phyloP scores from a whole-genome alignment of 2,888 invertebrate genomes.

The Dione juno region DNA sequence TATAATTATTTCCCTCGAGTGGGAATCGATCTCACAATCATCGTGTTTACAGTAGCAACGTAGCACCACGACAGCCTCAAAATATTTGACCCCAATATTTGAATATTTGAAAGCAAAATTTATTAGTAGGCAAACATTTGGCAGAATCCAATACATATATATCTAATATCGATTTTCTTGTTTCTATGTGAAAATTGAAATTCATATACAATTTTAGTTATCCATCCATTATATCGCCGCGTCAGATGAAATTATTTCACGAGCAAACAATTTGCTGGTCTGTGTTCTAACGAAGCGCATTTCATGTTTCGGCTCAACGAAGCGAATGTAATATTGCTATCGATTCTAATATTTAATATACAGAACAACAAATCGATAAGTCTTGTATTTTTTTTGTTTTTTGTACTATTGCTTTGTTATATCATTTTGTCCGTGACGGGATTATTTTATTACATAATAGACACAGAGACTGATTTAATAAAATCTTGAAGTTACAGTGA shows the following conservation, averaged over 20 bases:
- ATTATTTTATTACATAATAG: too few relatives aligned
- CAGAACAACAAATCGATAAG: slow-evolving; percentile 8
- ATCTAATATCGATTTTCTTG: slow-evolving; percentile 4
- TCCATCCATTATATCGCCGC: not conserved
- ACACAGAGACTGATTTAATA: too few relatives aligned
- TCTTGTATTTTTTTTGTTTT: not conserved
- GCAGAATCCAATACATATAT: not conserved
- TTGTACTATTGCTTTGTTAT: too few relatives aligned
- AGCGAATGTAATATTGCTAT: slow-evolving; percentile 30
- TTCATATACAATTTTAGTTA: slow-evolving; percentile 1
- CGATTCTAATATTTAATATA: slow-evolving; percentile 23
- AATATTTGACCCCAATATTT: not conserved
- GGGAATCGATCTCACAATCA: not conserved
- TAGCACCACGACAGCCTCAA: not conserved
- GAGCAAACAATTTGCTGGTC: not conserved
- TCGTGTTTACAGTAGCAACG: not conserved
- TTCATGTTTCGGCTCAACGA: slow-evolving; percentile 35
- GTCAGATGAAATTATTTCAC: slow-evolving; percentile 5
- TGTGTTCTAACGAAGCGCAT: slow-evolving; percentile 22
- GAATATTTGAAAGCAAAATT: too few relatives aligned
- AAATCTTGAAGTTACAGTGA: too few relatives aligned
- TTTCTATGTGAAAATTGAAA: not conserved
- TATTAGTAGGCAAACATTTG: not conserved
- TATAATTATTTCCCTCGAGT: not conserved
- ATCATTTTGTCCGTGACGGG: too few relatives aligned